Evolutionary conservation across 1,140 invertebrate genomes (phyloP), one percentile per base, ranked within the genome.

Genomic region (Spodoptera frugiperda): DNA sequence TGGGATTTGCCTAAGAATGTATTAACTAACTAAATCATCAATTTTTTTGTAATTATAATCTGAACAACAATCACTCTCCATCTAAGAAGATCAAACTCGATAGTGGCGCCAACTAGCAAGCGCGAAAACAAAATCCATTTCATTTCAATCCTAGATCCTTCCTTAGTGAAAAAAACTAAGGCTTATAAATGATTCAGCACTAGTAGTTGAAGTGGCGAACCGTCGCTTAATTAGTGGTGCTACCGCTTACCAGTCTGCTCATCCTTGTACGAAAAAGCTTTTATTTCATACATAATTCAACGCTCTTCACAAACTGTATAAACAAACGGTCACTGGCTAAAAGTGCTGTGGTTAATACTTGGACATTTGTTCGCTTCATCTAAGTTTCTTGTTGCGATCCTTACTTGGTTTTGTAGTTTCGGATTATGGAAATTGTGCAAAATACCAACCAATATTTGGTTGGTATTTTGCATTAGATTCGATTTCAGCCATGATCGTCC

Each of bases 231-330:
- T 67, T 67, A 67, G 63, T 15, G 63, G 44, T 39, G 57, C 11
- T 21, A 19, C 19, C 19, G 44, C 61, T 65, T 65, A 65, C 39
- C n/a, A 17, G 25, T 67, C 63, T 49, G 59, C 63, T 25, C 63
- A 48, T 67, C 63, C 63, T 67, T 44, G 46, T 49, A 48, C 11
- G 63, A 67, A 67, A 67, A 67, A 67, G 63, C 63, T 67, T 48
- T 17, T 19, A 9, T 9, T n/a, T 67, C 63, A 67, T 67, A 67
- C 63, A 67, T 67, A 25, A 67, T 67, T 48, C 17, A 67, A 46
- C 14, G 39, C 11, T 46, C 33, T 12, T 21, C 17, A 25, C 44
- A 25, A 67, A 49, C 63, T 67, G 63, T 67, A 67, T 67, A 48
- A 67, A n/a, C 19, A 63, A 33, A 33, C 21, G 21, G 21, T 25